Base-by-base conservation (phyloP, 2,113 vertebrate species). In the Dromaius novaehollandiae region DNA sequence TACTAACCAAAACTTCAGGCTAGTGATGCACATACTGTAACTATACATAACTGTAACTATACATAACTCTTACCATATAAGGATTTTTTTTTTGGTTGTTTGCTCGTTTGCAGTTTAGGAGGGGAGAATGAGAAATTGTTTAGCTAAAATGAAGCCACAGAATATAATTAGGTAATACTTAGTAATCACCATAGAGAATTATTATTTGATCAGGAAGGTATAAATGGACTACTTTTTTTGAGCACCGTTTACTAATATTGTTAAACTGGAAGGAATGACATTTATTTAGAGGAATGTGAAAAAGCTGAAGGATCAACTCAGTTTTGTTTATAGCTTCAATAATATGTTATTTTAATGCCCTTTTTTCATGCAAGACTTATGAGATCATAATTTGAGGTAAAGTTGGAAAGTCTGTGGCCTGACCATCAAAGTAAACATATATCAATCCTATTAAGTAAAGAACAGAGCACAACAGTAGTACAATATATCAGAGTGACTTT, bases 141-240 rank as follows among this genome's bases (percentile, higher is more conserved):
- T 20, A 17, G 50, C 40, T 95, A 85, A 90, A 97, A 91, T 1
- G 70, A 91, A 96, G 81, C 81, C 84, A 89, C 70, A n/a, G 58
- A 97, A 96, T 93, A 82, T 13, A 95, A 97, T 92, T 94, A 95
- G 36, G 40, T 73, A 91, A 86, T 94, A 94, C 60, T 87, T 80
- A 86, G 71, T 77, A 89, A 96, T 80, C 89, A 89, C 63, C 74
- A 89, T 22, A 16, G 61, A 95, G 84, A 96, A 96, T 77, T 94
- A 88, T 94, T 96, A 97, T 96, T 95, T 95, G 94, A 96, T 96
- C 95, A 94, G 95, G 93, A 97, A 97, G 90, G 78, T 95, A 96
- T 79, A 96, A 82, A 94, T 63, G 73, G 90, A 61, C 74, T 89
- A 68, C 30, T 94, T 85, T 73, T 74, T 95, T 80, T 60, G 53